Percentiles rank a stretch among this genome's conserved stretches.
Conservation (phyloP, 2,113 vertebrate genomes). For the Micronycteris hirsuta region DNA sequence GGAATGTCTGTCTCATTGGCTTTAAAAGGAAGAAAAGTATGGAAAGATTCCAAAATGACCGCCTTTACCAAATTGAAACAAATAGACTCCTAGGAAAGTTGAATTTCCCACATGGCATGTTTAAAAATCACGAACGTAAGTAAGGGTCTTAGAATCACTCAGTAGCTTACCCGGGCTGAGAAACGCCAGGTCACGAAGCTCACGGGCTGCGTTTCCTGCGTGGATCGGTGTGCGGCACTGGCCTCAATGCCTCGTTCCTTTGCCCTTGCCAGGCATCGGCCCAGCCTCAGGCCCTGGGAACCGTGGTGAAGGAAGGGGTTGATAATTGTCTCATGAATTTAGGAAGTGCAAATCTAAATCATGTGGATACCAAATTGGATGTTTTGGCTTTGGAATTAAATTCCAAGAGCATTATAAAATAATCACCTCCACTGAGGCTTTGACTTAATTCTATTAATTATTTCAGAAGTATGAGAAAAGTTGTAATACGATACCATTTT, state of each 20-base stretch:
- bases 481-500: neutral
- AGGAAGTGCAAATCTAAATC: neutral
- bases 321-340: neutral
- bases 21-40: neutral
- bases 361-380: neutral
- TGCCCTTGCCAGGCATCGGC: neutral
- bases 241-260: neutral
- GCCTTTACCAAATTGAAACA: neutral
- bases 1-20: neutral
- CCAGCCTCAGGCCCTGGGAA: neutral
- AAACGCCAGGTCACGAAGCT: neutral
- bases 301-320: neutral
- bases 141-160: neutral
- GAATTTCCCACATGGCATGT: neutral
- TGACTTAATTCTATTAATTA: neutral
- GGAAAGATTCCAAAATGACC: neutral
- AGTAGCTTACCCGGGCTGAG: neutral
- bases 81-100: neutral
- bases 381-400: neutral
- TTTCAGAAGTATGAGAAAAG: neutral
- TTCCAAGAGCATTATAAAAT: conserved; percentile 17
- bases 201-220: neutral
- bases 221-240: neutral
- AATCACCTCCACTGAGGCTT: neutral
- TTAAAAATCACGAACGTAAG: neutral